Percentiles rank a stretch among this genome's conserved stretches.
Evolutionary conservation across 30 jellyfish, hydroid and myxozoan genomes (phyloP).

Genomic region (Turritopsis dohrnii): DNA sequence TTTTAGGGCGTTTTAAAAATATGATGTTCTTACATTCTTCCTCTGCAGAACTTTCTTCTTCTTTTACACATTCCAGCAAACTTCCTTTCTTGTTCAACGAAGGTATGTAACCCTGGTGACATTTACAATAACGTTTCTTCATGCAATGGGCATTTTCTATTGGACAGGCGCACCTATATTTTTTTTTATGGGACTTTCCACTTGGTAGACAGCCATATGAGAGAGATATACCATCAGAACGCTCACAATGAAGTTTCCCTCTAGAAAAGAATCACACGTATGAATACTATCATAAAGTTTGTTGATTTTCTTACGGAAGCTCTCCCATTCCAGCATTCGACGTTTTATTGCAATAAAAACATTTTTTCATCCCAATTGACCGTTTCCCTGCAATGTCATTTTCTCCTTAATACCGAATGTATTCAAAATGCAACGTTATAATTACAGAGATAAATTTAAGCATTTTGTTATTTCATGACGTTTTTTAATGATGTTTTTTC

Average conservation of each 20-base stretch:
- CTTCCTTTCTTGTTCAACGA: neutral
- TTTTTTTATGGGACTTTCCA: neutral
- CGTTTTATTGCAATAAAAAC: no score
- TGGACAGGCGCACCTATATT: neutral
- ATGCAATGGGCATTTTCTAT: neutral
- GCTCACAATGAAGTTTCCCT: neutral
- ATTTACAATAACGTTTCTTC: neutral
- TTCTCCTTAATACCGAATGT: no score
- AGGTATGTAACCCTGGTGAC: neutral
- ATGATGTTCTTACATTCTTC: neutral
- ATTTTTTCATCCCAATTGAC: no score
- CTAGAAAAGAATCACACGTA: neutral
- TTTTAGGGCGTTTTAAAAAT: no score
- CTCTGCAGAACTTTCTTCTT: neutral
- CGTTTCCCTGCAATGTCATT: no score
- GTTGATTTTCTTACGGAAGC: no score
- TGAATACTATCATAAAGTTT: no score
- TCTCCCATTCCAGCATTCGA: no score
- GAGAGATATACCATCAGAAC: neutral
- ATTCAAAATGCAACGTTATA: no score
- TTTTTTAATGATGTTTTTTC: no score
- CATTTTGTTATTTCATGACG: no score
- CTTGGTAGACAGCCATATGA: neutral
- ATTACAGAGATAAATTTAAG: no score
- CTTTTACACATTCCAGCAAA: neutral